Evolutionary conservation across 2,797 vertebrate species (phyloP).

Genomic region (Spinus pinus): DNA sequence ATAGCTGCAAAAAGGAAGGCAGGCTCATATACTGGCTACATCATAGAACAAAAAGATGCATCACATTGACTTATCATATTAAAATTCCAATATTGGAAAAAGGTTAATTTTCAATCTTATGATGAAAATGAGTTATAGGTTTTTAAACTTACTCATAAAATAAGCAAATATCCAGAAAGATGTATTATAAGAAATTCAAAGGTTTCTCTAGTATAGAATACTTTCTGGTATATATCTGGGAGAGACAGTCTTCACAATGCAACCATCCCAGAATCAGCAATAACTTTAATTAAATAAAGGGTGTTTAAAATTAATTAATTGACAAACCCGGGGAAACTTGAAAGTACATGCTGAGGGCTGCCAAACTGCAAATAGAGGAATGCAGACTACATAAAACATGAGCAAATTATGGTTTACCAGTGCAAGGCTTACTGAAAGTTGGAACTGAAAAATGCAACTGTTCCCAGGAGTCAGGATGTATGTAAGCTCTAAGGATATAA

Average conservation of each 20-base stretch:
- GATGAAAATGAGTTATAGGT: background rate
- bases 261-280: background rate
- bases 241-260: background rate
- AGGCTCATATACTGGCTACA: background rate
- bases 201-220: background rate
- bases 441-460: background rate
- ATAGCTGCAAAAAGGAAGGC: background rate
- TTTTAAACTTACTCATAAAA: background rate
- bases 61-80: background rate
- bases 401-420: background rate
- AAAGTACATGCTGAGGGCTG: background rate
- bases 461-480: background rate
- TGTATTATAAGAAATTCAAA: background rate
- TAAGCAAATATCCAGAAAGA: background rate
- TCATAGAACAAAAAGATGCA: background rate
- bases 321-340: background rate
- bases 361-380: background rate
- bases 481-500: background rate
- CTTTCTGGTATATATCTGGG: background rate
- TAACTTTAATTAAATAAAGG: conserved; percentile 14
- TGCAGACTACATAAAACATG: background rate
- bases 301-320: conserved; percentile 14
- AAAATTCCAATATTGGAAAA: background rate
- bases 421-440: background rate
- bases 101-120: background rate